Percentiles rank a stretch among this genome's conserved stretches.
Conservation (phyloP, 2,113 vertebrate species). For the Peromyscus leucopus region DNA sequence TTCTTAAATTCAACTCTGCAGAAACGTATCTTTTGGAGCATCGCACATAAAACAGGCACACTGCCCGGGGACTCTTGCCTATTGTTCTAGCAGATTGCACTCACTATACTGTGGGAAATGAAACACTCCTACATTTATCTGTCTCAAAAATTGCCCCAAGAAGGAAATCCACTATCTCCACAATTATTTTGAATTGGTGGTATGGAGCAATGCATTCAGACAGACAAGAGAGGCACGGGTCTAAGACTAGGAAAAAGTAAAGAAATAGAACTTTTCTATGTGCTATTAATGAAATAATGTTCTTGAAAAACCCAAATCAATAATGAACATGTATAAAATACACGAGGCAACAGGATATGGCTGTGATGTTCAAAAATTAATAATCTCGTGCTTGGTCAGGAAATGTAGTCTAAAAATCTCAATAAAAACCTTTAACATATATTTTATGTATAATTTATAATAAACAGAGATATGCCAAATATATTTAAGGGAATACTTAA, state of each 20-base stretch:
- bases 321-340: conserved; percentile 39
- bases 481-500: not conserved
- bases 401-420: not conserved
- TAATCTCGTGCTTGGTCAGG: not conserved
- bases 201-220: not conserved
- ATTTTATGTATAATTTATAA: not conserved
- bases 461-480: conserved; percentile 12
- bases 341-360: not conserved
- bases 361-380: conserved; percentile 28
- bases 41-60: conserved; percentile 62
- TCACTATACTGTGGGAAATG: conserved; percentile 36
- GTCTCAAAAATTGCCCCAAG: conserved; percentile 53
- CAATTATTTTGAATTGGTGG: conserved; percentile 51
- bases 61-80: conserved; percentile 42
- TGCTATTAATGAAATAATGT: conserved; percentile 13
- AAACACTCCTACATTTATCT: not conserved
- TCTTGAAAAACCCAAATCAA: conserved; percentile 32
- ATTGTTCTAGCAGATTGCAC: conserved; percentile 40
- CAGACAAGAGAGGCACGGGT: not conserved
- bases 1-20: conserved; percentile 74
- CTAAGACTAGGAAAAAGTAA: conserved; percentile 46
- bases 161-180: conserved; percentile 10
- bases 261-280: conserved; percentile 26
- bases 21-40: conserved; percentile 69
- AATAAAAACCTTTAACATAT: not conserved